Percentiles rank a stretch among this genome's conserved stretches.
phyloP scores from a whole-genome alignment of 2,797 vertebrate genomes.

The Anisognathus igniventris region DNA sequence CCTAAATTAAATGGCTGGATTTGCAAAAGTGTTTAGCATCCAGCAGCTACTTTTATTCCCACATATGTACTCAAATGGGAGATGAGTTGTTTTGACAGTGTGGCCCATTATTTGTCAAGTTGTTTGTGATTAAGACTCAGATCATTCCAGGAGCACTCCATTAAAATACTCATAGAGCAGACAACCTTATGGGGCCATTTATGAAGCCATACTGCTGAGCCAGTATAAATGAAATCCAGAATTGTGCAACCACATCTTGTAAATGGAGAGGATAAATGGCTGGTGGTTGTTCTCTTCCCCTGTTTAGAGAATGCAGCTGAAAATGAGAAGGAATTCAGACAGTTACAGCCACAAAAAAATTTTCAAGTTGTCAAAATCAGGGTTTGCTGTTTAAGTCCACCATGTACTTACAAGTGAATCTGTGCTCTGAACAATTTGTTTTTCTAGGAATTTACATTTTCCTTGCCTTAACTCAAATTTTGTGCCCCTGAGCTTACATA shows the following conservation, averaged over 20 bases:
- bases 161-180: constrained; percentile 46
- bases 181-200: constrained; percentile 15
- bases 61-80: neutral
- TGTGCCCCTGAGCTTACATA: neutral
- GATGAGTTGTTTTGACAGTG: constrained; percentile 36
- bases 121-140: constrained; percentile 42
- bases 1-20: constrained; percentile 46
- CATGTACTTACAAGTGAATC: neutral
- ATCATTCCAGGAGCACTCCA: constrained; percentile 27
- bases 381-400: neutral
- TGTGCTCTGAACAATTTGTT: neutral
- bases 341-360: neutral
- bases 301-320: neutral
- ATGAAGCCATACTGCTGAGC: constrained; percentile 15
- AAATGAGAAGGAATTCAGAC: neutral
- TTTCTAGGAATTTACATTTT: neutral
- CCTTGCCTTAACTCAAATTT: neutral
- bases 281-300: neutral
- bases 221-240: neutral
- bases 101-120: constrained; percentile 33
- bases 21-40: constrained; percentile 51
- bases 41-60: constrained; percentile 46
- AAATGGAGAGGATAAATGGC: neutral
- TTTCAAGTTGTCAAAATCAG: neutral
- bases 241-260: neutral